Evolutionary conservation across 2,113 vertebrate genomes (phyloP).

Genomic region (Psettodes erumei): DNA sequence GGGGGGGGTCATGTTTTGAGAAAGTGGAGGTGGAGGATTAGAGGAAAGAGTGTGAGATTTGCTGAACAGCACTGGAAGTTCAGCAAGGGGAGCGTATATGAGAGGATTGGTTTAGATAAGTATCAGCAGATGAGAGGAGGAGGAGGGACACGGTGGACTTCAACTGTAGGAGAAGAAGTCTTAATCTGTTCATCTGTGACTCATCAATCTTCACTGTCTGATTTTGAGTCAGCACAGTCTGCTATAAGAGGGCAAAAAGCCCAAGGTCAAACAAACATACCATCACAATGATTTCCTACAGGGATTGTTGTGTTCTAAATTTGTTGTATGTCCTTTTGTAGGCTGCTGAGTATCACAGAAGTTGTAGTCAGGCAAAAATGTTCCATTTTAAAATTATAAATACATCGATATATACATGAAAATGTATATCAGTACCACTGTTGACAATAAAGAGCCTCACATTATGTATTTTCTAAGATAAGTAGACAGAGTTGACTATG

Average conservation of each 20-base stretch:
- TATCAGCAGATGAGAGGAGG: neutral
- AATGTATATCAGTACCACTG: neutral
- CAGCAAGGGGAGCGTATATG: slow-evolving; percentile 39
- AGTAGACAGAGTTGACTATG: neutral
- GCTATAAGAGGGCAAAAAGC: slow-evolving; percentile 19
- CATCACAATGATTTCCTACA: neutral
- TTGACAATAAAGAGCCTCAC: neutral
- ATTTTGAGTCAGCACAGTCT: slow-evolving; percentile 48
- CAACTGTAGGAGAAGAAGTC: slow-evolving; percentile 34
- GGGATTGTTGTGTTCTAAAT: neutral
- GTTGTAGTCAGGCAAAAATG: neutral
- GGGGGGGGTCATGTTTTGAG: slow-evolving; percentile 58
- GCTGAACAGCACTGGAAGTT: slow-evolving; percentile 63
- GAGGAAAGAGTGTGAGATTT: slow-evolving; percentile 59
- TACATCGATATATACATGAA: neutral
- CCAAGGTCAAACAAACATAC: slow-evolving; percentile 50
- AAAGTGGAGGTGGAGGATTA: slow-evolving; percentile 66
- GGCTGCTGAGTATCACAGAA: neutral
- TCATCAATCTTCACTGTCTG: slow-evolving; percentile 59
- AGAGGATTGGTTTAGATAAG: slow-evolving; percentile 50
- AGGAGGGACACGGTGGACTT: slow-evolving; percentile 42
- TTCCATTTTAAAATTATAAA: neutral
- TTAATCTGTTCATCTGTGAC: slow-evolving; percentile 65
- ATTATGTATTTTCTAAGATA: neutral
- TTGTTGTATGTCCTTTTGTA: neutral